Percentiles rank a stretch among this genome's conserved stretches.
Evolutionary conservation across 1,140 invertebrate species (phyloP).

Genomic region (Calephelis virginiensis): DNA sequence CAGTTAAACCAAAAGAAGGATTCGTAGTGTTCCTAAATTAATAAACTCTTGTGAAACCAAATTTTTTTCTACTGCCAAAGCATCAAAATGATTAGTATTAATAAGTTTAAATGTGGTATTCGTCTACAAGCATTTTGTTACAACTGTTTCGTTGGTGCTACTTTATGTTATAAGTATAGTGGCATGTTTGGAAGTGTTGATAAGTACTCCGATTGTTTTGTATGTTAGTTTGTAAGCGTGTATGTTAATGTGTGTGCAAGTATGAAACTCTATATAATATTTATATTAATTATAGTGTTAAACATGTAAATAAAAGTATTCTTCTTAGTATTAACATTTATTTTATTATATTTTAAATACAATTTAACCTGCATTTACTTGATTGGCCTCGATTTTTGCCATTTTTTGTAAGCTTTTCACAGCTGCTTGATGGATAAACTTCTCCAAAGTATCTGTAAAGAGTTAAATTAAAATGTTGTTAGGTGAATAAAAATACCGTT

Average conservation of each 20-base stretch:
- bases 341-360: conserved; percentile 6
- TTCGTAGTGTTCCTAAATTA: conserved; percentile 55
- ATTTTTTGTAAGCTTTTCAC: conserved; percentile 74
- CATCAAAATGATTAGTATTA: conserved; percentile 29
- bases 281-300: conserved; percentile 59
- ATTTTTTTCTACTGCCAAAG: conserved; percentile 72
- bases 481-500: too few species aligned
- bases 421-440: conserved; percentile 88
- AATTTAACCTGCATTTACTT: conserved; percentile 46
- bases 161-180: conserved; percentile 37
- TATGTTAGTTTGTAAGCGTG: conserved; percentile 27
- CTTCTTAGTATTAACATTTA: conserved; percentile 37
- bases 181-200: conserved; percentile 32
- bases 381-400: conserved; percentile 58
- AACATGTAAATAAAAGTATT: conserved; percentile 68
- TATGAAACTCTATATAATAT: conserved; percentile 40
- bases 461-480: neutral
- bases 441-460: conserved; percentile 87
- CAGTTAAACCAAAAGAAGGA: conserved; percentile 80
- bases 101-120: conserved; percentile 25
- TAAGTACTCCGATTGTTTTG: conserved; percentile 21
- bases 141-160: conserved; percentile 33
- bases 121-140: conserved; percentile 3
- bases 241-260: conserved; percentile 32
- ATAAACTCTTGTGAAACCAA: conserved; percentile 50